Base-by-base conservation (phyloP, 2,888 invertebrate species). In the Petrolisthes cinctipes region DNA sequence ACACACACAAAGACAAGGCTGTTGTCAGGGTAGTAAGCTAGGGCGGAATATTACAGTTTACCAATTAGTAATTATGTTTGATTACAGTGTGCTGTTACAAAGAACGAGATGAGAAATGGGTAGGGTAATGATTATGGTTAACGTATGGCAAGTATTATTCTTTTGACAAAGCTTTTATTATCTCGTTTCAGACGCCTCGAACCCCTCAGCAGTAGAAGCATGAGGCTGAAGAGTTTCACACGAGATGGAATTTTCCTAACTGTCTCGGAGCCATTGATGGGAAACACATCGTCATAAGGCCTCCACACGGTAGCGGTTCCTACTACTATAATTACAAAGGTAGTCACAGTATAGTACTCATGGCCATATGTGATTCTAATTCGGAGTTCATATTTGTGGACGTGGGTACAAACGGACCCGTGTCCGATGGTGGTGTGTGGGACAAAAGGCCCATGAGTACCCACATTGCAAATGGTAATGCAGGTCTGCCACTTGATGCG, bases 341-440 rank as follows among this genome's bases (percentile, higher is more conserved):
- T n/a, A 81, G 81, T n/a, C 83, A 84, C 86, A 86, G 66, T n/a
- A 76, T 86, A n/a, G 76, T 82, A 53, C 66, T 82, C 82, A 71
- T 86, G 82, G 86, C 82, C 76, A 82, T 86, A 76, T 82, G 82
- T 76, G 86, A 86, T 82, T 61, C 82, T 54, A 86, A 75, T 5
- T 75, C 53, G 11, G 86, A 80, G 56, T 88, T 88, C 37, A 83
- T 88, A 23, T 84, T 84, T 84, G 84, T 81, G 54, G 88, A 88
- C 61, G 56, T 84, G 56, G 88, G 84, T 37, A 11, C 11, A 73
- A 83, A 83, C 57, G 83, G 86, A 75, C n/a, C 81, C 14, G 83
- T 78, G 76, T 86, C 83, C 14, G 83, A 86, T n/a, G 56, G 61
- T 37, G 80, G 71, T 76, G 87, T 82, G 79, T 87, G 83, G 83